phyloP scores from a whole-genome alignment of 2,113 vertebrate genomes.

The Deroptyus accipitrinus region DNA sequence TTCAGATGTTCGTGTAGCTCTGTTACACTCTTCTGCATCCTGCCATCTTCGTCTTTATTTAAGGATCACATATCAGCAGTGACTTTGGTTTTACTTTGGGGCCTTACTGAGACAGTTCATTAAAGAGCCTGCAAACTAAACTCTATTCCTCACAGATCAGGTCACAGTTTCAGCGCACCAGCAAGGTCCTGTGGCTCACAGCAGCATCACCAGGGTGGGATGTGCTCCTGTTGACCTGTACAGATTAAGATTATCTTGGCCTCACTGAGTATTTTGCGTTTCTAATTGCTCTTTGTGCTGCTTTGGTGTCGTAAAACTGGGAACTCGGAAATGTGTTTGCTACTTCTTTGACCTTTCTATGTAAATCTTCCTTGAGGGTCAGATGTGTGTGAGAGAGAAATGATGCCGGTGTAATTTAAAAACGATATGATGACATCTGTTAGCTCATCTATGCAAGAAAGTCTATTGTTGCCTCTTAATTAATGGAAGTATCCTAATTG shows the following conservation, averaged over 20 bases:
- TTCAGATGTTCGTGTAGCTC: neutral
- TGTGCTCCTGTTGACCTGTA: rapidly evolving
- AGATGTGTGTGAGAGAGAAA: neutral
- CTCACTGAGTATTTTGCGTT: neutral
- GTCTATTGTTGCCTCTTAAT: neutral
- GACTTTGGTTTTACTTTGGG: neutral
- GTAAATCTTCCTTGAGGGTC: neutral
- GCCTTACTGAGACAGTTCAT: neutral
- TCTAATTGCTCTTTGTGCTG: neutral
- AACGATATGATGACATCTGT: neutral
- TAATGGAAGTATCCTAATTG: neutral
- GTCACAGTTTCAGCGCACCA: neutral
- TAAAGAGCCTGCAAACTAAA: neutral
- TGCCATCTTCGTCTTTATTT: neutral
- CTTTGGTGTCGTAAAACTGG: neutral
- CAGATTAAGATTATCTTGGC: neutral
- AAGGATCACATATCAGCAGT: neutral
- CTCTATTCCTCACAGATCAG: rapidly evolving
- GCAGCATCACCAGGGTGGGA: neutral
- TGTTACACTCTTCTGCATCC: neutral
- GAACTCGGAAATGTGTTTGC: neutral
- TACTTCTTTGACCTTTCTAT: neutral
- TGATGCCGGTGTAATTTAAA: neutral
- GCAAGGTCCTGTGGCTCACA: neutral
- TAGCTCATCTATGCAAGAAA: neutral